These are phyloP conservation scores for Yponomeuta evonymella DNA, from an alignment of 2,888 invertebrate genomes.

Conservation along the genomic window DNA sequence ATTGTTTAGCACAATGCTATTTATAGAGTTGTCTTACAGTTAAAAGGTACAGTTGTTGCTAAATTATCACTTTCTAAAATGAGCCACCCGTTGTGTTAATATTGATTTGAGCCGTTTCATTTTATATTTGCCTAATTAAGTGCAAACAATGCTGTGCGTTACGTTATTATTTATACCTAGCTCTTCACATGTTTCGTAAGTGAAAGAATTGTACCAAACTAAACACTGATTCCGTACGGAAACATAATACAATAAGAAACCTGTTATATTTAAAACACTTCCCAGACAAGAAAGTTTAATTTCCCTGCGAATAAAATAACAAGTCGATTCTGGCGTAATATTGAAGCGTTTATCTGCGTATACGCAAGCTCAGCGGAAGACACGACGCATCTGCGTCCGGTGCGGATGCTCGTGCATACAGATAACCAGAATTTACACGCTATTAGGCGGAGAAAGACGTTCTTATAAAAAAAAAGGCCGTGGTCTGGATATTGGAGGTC, in stretches of 20 bases:
- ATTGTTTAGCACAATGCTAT: background rate
- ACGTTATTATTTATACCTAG: no score
- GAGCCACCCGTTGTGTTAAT: background rate
- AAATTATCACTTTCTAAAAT: background rate
- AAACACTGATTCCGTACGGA: no score
- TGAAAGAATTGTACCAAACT: no score
- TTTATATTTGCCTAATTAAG: background rate
- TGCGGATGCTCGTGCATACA: constrained; percentile 11
- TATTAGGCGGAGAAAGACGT: background rate
- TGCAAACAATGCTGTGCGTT: no score
- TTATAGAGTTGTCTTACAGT: background rate
- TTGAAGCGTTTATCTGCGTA: constrained; percentile 24
- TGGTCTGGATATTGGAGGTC: background rate
- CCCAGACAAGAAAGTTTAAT: background rate
- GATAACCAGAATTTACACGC: background rate
- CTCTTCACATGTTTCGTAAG: no score
- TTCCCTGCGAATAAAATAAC: background rate
- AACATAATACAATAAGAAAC: no score
- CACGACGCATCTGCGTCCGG: constrained; percentile 54
- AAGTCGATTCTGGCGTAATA: background rate
- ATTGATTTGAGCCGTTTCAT: background rate
- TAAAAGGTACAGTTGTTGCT: background rate
- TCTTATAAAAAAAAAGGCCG: background rate
- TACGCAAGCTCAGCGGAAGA: constrained; percentile 39
- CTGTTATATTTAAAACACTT: background rate